Base-by-base conservation (phyloP, 2,888 invertebrate species). In the Eurytoma californica region DNA sequence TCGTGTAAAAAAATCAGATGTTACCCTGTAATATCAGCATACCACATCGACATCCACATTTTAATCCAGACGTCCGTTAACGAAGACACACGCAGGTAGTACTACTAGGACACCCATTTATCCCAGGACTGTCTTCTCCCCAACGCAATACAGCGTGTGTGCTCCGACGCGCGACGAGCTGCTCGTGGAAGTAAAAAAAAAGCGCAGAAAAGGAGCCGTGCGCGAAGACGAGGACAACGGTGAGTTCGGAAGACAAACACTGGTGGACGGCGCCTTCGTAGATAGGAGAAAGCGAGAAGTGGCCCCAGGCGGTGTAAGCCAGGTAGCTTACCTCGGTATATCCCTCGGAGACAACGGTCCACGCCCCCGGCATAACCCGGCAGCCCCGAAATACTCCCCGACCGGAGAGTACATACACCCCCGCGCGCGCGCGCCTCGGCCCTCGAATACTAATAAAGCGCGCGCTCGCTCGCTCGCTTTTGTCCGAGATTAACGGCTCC, bases 391-490 rank as follows among this genome's bases (percentile, higher is more conserved):
- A 51, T 58, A 58, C 47, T 16, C 28, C 18, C 69, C 24, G 57
- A 28, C 47, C n/a, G 30, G 13, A 20, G n/a, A 39, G 12, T 58
- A 30, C 49, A 39, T 51, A 66, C 51, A 16, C 51, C 20, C 51
- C 7, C 18, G 24, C 13, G 13, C 66, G 16, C 16, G 14, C 51
- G 30, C 58, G 12, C 3, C 61, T 16, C 3, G 18, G 66, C 20
- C 67, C 73, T 67, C 58, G 74, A 74, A 74, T 74, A 66, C 74
- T 74, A 74, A 74, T 74, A 74, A 74, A 74, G 66, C 66, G 58
- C 28, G 30, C n/a, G 39, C n/a, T n/a, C 24, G 49, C 49, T 49
- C 39, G 61, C 5, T 3, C 30, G 58, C 58, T 51, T 72, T 63
- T 72, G 51, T 53, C 63, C 28, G 74, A 66, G 74, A 74, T 74